Base-by-base conservation (phyloP, 2,113 vertebrate species). In the Lipophrys pholis region DNA sequence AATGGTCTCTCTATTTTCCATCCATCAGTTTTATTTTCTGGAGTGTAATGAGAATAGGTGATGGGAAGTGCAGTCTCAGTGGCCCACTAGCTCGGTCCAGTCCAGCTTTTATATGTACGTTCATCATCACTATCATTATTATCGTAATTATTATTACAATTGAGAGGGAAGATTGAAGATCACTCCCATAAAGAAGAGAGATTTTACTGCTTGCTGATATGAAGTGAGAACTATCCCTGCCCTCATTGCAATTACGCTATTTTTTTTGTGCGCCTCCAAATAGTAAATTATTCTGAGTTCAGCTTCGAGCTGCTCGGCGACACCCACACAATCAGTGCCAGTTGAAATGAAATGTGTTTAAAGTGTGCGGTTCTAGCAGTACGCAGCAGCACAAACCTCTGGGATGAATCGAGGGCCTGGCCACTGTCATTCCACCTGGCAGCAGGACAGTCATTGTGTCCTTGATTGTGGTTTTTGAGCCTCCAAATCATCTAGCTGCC, bases 381-480 rank as follows among this genome's bases (percentile, higher is more conserved):
- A 30, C 21, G 21, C 21, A 30, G 21, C 21, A 30, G 21, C 21
- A 30, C 21, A 30, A 30, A 30, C 21, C 21, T 30, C 21, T 30
- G 21, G 21, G 21, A 30, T 30, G 21, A 30, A 40, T 55, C 58
- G 71, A 53, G 45, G 40, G 38, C 46, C 48, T 70, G 6, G 0
- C 35, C 55, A 46, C 15, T 45, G 6, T 21, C 1, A 12, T n/a
- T 56, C 45, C 54, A 52, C 17, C 59, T 69, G 69, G 69, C 82
- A 56, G 59, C 0, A 48, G 35, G 14, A 61, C 48, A 49, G 10
- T 39, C 55, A 53, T 62, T 54, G 39, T 67, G 51, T 49, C 60
- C 60, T 43, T 69, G 43, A 1, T 40, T 21, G 35, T 7, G 11
- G 14, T 35, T 30, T 8, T 39, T 43, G 42, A 69, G 65, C 55